Base-by-base conservation (phyloP, 1,140 invertebrate genomes). In the Pseudomyrmex gracilis region DNA sequence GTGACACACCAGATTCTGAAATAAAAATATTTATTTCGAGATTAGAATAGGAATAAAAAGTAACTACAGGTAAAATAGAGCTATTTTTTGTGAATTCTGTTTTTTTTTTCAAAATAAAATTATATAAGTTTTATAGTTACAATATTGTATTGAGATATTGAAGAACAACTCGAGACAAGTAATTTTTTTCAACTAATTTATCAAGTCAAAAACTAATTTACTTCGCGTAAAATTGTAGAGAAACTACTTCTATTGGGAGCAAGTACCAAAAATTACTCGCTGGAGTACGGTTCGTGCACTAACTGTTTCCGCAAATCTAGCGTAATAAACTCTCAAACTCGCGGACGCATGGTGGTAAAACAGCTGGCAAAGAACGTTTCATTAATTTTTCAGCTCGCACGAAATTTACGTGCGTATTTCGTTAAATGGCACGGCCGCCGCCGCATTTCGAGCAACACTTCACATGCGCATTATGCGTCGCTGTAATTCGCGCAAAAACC, bases 381-480 rank as follows among this genome's bases (percentile, higher is more conserved):
- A 8, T 77, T 77, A 53, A 77, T 66, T 77, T 77, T 77, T 77
- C 61, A 77, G 22, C 47, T 64, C 22, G 61, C 47, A 15, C n/a
- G 10, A 64, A 67, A 77, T 77, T 67, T 67, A 67, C 61, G 17
- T 51, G 60, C 60, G n/a, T 67, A 63, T 49, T 45, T 24, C 12
- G 24, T 24, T 67, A 67, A 77, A 77, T 53, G 73, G 12, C 45
- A 63, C 15, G 2, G 53, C 53, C 17, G 17, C 53, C 53, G 20
- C 20, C 24, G 13, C 73, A 47, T 64, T 63, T 64, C 73, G 20
- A 22, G 34, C 43, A 60, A 13, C 51, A 51, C 71, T 15, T 20
- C 13, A 74, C 57, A 24, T 74, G 17, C 61, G n/a, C 49, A 53
- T 77, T 66, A 77, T 5, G 15, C 57, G 15, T 9, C 45, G 24